phyloP scores from a whole-genome alignment of 1,140 invertebrate species.

The Neodiprion pinetum region DNA sequence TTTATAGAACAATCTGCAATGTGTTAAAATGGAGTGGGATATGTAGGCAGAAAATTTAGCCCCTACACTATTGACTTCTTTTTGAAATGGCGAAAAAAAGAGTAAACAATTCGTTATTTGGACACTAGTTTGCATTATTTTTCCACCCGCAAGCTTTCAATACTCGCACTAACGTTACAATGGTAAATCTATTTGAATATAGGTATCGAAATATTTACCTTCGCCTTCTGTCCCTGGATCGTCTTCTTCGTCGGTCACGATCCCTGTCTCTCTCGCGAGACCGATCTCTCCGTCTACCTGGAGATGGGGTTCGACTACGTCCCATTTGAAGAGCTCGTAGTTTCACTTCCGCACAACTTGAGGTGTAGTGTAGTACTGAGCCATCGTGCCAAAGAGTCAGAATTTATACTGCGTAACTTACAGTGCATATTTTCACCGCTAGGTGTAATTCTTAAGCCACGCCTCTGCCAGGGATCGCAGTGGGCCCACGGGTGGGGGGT shows the following conservation, averaged over 20 bases:
- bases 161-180: not conserved
- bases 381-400: too few relatives aligned
- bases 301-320: slow-evolving; percentile 57
- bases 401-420: too few relatives aligned
- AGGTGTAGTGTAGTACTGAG: too few relatives aligned
- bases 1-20: not conserved
- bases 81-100: not conserved
- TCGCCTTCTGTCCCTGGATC: slow-evolving; percentile 62
- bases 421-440: too few relatives aligned
- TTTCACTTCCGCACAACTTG: too few relatives aligned
- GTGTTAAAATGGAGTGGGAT: too few relatives aligned
- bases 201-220: slow-evolving; percentile 34
- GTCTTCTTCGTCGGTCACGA: slow-evolving; percentile 61
- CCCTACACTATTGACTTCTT: too few relatives aligned
- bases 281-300: slow-evolving; percentile 59
- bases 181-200: not conserved
- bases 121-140: slow-evolving; percentile 1
- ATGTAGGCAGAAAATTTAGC: slow-evolving; percentile 8
- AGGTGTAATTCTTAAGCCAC: too few relatives aligned
- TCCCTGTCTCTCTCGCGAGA: slow-evolving; percentile 63
- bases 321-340: slow-evolving; percentile 40
- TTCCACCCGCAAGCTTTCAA: not conserved
- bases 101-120: not conserved
- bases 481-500: too few relatives aligned
- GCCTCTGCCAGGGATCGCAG: too few relatives aligned